Percentiles rank a stretch among this genome's conserved stretches.
Evolutionary conservation across 2,113 vertebrate genomes (phyloP).

Genomic region (Solenodon paradoxus): DNA sequence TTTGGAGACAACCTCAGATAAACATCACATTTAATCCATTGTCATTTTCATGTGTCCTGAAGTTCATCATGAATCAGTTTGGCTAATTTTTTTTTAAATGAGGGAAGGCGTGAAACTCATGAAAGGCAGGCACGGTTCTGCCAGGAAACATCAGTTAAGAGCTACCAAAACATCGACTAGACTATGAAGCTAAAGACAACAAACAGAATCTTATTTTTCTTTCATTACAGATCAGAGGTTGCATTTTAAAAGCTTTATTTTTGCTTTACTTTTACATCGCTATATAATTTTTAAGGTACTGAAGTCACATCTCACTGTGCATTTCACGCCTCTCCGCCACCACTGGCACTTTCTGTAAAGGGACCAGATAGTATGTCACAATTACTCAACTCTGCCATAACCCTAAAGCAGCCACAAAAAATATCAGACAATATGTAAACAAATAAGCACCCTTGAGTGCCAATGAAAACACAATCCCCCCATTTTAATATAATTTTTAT

Average conservation of each 20-base stretch:
- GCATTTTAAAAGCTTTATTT: no score
- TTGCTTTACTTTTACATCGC: no score
- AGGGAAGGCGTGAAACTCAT: not conserved
- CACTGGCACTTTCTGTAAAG: no score
- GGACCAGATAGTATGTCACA: no score
- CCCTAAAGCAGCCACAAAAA: no score
- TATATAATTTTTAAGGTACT: no score
- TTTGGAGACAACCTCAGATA: not conserved
- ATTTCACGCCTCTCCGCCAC: no score
- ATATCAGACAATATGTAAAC: not conserved
- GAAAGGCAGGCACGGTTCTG: not conserved
- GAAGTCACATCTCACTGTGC: no score
- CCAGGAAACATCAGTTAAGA: slow-evolving; percentile 21
- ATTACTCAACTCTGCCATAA: no score
- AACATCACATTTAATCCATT: not conserved
- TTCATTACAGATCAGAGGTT: no score
- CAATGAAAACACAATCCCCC: no score
- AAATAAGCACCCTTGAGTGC: not conserved
- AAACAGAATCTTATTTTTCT: not conserved
- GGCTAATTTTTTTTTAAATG: not conserved
- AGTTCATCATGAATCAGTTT: not conserved
- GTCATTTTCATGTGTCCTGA: not conserved
- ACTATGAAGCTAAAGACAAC: not conserved
- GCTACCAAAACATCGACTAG: no score
- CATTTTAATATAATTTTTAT: not conserved